These are phyloP conservation scores for Acholoe squamosa DNA, from an alignment of 2,888 invertebrate species.

Conservation along the genomic window DNA sequence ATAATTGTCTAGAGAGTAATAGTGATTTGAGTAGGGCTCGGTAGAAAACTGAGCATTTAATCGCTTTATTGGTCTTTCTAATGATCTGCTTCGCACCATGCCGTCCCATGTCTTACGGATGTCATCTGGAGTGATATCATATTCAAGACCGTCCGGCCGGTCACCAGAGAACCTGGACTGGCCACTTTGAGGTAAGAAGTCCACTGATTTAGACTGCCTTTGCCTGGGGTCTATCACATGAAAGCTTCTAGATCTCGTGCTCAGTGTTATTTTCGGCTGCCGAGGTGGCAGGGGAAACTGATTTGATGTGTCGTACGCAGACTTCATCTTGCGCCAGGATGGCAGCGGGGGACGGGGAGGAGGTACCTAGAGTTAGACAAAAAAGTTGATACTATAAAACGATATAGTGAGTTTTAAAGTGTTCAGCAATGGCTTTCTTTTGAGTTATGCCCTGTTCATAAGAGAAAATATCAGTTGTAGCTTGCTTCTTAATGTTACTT, in stretches of 20 bases:
- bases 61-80: not conserved
- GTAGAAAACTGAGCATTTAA: not conserved
- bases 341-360: slow-evolving; percentile 50
- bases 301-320: not conserved
- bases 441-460: no score
- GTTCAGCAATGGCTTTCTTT: no score
- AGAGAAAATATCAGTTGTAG: no score
- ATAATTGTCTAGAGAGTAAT: not conserved
- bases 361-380: slow-evolving; percentile 25
- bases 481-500: no score
- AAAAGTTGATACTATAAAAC: no score
- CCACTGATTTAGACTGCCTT: not conserved
- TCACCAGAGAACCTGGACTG: not conserved
- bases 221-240: not conserved
- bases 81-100: not conserved
- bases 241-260: not conserved
- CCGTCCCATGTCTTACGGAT: slow-evolving; percentile 16
- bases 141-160: not conserved
- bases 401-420: no score
- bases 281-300: slow-evolving; percentile 8
- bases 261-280: not conserved
- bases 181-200: not conserved
- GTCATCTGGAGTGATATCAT: slow-evolving; percentile 41
- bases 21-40: not conserved
- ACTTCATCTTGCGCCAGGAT: slow-evolving; percentile 52